phyloP scores from a whole-genome alignment of 2,888 invertebrate species.

The Byasa hedistus region DNA sequence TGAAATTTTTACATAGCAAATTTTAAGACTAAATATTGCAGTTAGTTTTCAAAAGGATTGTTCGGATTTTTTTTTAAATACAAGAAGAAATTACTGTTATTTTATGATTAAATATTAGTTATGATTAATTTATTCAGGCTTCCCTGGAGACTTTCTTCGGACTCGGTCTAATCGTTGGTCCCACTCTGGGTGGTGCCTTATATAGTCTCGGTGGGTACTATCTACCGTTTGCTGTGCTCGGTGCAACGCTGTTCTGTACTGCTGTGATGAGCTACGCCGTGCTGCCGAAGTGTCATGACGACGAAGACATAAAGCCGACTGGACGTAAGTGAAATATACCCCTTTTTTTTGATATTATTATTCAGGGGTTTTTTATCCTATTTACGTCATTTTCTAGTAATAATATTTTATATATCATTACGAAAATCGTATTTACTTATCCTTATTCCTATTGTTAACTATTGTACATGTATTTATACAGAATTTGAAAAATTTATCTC shows the following conservation, averaged over 20 bases:
- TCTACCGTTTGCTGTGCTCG: conserved; percentile 90
- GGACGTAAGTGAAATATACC: conserved; percentile 77
- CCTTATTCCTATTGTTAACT: too few species aligned
- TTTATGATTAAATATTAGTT: neutral
- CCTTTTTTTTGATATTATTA: too few species aligned
- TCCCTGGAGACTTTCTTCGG: conserved; percentile 94
- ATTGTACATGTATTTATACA: too few species aligned
- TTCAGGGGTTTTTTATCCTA: too few species aligned
- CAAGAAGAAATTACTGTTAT: neutral
- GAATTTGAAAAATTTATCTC: too few species aligned
- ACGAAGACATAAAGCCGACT: conserved; percentile 78
- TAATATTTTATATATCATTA: too few species aligned
- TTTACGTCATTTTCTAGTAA: too few species aligned
- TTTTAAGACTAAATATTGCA: neutral
- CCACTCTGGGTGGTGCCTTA: conserved; percentile 92
- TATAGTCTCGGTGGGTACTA: conserved; percentile 89
- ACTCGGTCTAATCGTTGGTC: conserved; percentile 92
- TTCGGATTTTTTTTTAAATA: too few species aligned
- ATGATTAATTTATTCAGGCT: conserved; percentile 75
- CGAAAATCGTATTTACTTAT: too few species aligned
- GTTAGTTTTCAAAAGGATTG: too few species aligned
- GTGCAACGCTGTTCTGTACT: conserved; percentile 86
- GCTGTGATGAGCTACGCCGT: conserved; percentile 87
- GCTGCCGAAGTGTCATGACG: conserved; percentile 82
- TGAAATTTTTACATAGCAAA: neutral